Evolutionary conservation across 2,113 vertebrate species (phyloP), one percentile per base, ranked within the genome.

Genomic region (Machaerirhynchus nigripectus): DNA sequence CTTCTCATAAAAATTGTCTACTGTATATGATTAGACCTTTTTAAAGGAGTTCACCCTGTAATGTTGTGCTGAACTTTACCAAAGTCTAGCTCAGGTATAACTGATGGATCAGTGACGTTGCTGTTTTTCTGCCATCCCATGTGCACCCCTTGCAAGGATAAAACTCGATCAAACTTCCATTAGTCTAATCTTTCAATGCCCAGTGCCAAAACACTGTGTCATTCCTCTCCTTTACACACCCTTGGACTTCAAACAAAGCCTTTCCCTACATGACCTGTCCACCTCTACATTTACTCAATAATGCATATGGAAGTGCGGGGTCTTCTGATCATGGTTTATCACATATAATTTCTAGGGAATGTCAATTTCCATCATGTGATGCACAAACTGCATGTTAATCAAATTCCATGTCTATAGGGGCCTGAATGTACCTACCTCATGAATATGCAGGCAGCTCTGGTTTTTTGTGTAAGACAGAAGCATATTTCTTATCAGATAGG

Each of bases 401-500:
- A 44, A 90, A 92, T 93, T 96, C 71, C 31, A 4, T 89, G 42
- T 68, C 92, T 97, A 35, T n/a, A 80, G 47, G 87, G 93, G 13
- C 50, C 80, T 91, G 81, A 94, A 91, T 87, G 49, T 65, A 94
- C 56, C 64, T 60, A 35, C 26, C 50, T 97, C 55, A 93, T 97
- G 92, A 96, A 97, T 97, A 98, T 92, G 83, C 85, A 97, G 27
- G 46, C 21, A 93, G 30, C n/a, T 47, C 52, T 64, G 31, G 31
- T 31, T 93, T 97, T 96, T 78, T 80, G 31, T 87, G 33, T 59
- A 84, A 95, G 87, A 94, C 37, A 96, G 31, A 90, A 93, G 68
- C 11, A 76, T 92, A 83, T 95, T 96, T 96, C 92, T 95, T 84
- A 84, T 89, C 88, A 80, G 85, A 90, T 76, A 85, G 33, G 49